These are phyloP conservation scores for Zosterops borbonicus DNA, from an alignment of 2,113 vertebrate genomes.

Conservation along the genomic window DNA sequence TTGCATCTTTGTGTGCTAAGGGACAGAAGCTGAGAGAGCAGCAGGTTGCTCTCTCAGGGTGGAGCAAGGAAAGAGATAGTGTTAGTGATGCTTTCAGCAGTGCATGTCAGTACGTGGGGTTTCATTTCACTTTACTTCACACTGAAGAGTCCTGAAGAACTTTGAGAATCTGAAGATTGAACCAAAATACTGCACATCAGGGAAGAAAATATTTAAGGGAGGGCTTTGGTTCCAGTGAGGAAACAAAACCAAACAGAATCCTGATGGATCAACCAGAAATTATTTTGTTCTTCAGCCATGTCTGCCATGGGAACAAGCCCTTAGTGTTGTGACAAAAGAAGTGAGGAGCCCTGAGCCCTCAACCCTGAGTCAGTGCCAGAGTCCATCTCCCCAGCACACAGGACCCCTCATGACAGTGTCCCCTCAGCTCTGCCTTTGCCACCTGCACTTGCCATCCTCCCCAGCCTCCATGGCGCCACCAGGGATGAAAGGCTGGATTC, in stretches of 20 bases:
- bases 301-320: neutral
- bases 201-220: neutral
- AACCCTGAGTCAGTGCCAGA: neutral
- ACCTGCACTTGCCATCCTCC: accelerated
- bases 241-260: neutral
- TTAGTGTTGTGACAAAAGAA: neutral
- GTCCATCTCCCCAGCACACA: neutral
- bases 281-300: neutral
- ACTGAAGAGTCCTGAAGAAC: neutral
- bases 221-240: neutral
- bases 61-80: neutral
- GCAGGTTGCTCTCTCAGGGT: neutral
- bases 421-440: neutral
- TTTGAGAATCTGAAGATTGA: neutral
- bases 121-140: neutral
- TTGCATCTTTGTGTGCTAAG: neutral
- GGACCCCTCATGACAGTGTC: accelerated
- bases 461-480: accelerated
- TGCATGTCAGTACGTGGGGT: accelerated
- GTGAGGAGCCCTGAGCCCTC: neutral
- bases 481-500: neutral
- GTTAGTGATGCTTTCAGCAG: neutral
- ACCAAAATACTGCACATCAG: accelerated
- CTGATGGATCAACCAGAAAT: neutral
- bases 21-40: neutral